Conservation (phyloP, 2,113 vertebrate species). For the Lathamus discolor region DNA sequence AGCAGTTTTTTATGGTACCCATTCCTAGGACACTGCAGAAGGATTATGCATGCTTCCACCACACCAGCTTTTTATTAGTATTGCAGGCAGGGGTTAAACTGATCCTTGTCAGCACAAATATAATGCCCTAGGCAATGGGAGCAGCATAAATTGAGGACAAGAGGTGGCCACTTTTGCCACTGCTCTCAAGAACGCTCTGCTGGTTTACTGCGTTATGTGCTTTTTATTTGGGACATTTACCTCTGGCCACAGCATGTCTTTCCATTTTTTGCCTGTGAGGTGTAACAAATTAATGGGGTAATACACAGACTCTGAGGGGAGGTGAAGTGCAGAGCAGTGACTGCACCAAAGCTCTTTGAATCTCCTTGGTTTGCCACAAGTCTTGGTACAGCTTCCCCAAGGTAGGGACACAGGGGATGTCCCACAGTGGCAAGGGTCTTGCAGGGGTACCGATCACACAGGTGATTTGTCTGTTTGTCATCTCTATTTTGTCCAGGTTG, state of each 20-base stretch:
- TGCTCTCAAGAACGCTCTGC: conserved; percentile 27
- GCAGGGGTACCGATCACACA: not conserved
- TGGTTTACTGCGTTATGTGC: not conserved
- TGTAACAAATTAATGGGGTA: conserved; percentile 16
- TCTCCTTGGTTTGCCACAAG: accelerated
- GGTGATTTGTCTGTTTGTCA: not conserved
- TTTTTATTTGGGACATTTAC: conserved; percentile 51
- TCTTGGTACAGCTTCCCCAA: not conserved
- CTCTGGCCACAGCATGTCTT: not conserved
- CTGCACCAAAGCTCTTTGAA: not conserved
- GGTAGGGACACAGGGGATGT: not conserved
- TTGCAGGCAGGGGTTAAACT: conserved; percentile 62
- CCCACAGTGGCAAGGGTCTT: accelerated
- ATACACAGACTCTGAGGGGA: not conserved
- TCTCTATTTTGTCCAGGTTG: not conserved
- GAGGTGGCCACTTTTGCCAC: not conserved
- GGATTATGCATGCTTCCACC: conserved; percentile 10
- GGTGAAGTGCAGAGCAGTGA: not conserved
- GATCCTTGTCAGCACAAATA: conserved; percentile 61
- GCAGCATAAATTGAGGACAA: conserved; percentile 46
- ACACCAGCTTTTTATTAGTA: conserved; percentile 34
- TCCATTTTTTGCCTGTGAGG: not conserved
- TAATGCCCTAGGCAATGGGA: conserved; percentile 23
- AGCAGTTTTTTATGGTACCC: conserved; percentile 32
- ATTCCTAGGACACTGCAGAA: conserved; percentile 31